These are phyloP conservation scores for Eilema griseolum DNA, from an alignment of 2,888 invertebrate species.

Conservation along the genomic window DNA sequence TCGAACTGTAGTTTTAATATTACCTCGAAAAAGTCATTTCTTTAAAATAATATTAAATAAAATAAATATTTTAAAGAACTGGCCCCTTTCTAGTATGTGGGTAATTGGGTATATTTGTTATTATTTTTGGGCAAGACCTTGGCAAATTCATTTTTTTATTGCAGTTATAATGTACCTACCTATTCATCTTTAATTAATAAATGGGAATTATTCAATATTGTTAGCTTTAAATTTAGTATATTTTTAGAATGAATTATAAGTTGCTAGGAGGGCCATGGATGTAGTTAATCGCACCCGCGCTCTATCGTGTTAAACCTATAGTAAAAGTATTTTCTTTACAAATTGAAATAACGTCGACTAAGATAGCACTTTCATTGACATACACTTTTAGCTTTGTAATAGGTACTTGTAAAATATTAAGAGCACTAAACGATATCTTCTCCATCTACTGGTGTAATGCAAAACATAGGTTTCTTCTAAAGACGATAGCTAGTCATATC, in stretches of 20 bases:
- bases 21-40: not conserved
- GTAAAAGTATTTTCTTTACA: too few species aligned
- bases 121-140: not conserved
- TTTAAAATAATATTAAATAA: not conserved
- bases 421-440: too few species aligned
- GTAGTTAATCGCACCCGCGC: too few species aligned
- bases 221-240: not conserved
- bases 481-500: not conserved
- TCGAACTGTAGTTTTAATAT: constrained; percentile 1
- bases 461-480: not conserved
- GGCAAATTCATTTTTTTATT: not conserved
- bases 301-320: too few species aligned
- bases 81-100: not conserved
- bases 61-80: not conserved
- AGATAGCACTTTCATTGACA: too few species aligned
- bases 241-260: not conserved
- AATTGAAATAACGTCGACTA: too few species aligned
- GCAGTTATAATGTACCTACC: not conserved
- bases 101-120: too few species aligned
- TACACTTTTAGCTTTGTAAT: too few species aligned
- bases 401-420: too few species aligned
- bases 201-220: not conserved
- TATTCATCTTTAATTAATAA: not conserved
- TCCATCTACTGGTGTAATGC: too few species aligned
- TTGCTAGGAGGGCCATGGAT: too few species aligned